phyloP scores from a whole-genome alignment of 2,888 invertebrate species.

The Rotaria macrura region DNA sequence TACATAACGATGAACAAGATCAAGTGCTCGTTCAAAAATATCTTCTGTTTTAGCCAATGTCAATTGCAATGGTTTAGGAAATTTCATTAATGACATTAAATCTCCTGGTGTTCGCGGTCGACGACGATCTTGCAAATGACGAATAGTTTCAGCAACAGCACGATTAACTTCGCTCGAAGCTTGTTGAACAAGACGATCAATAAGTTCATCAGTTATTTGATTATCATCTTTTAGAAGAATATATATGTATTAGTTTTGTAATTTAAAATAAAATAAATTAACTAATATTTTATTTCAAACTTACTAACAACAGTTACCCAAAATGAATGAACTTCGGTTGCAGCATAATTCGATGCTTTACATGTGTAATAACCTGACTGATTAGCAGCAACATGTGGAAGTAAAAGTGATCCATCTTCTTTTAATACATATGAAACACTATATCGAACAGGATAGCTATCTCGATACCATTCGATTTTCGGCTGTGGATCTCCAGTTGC shows the following conservation, averaged over 20 bases:
- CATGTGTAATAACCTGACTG: conserved; percentile 30
- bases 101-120: conserved; percentile 28
- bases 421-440: conserved; percentile 20
- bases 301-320: conserved; percentile 23
- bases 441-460: conserved; percentile 13
- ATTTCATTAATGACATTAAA: conserved; percentile 29
- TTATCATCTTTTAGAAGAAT: background rate
- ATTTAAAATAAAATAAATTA: background rate
- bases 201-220: conserved; percentile 17
- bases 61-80: conserved; percentile 26
- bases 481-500: conserved; percentile 33
- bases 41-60: conserved; percentile 31
- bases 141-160: conserved; percentile 22
- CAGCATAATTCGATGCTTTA: conserved; percentile 26
- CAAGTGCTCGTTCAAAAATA: conserved; percentile 32
- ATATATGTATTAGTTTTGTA: background rate
- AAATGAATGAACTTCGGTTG: conserved; percentile 25
- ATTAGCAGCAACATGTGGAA: conserved; percentile 20
- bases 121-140: conserved; percentile 22
- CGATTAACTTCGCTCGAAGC: conserved; percentile 29
- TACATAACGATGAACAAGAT: conserved; percentile 26
- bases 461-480: conserved; percentile 27
- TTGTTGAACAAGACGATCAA: conserved; percentile 10
- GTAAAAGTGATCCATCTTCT: conserved; percentile 25
- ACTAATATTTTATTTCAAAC: background rate